A percentile compares a stretch with the other conserved stretches of the same genome.
Conservation (phyloP, 2,113 vertebrate genomes). For the Carettochelys insculpta region DNA sequence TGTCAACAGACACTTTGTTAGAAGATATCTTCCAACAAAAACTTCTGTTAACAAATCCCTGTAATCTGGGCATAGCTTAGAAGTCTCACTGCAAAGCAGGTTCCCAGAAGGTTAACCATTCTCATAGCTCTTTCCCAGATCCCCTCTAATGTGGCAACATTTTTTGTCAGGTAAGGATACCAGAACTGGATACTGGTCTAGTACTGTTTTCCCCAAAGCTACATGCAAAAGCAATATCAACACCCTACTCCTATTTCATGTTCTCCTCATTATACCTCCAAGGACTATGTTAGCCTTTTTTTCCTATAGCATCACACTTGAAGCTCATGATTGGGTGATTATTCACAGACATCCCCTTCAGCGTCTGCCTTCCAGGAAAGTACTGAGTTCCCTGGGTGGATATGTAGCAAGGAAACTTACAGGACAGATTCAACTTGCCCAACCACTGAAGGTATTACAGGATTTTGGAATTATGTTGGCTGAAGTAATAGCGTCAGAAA, state of each 20-base stretch:
- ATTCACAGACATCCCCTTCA: conserved; percentile 1
- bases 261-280: neutral
- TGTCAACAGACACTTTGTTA: no score
- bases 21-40: no score
- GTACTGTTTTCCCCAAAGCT: neutral
- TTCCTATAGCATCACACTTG: neutral
- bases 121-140: neutral
- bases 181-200: neutral
- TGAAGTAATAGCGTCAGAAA: neutral
- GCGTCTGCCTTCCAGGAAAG: neutral
- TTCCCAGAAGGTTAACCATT: neutral
- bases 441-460: neutral
- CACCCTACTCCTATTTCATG: neutral
- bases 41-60: no score
- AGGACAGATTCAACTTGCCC: neutral
- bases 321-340: neutral
- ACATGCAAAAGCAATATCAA: neutral
- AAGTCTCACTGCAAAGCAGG: accelerated
- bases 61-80: no score
- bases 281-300: neutral
- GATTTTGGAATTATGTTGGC: neutral
- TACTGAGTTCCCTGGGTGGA: neutral
- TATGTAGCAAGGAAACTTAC: neutral
- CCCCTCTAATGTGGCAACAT: neutral
- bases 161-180: neutral